Evolutionary conservation across 1,140 invertebrate genomes (phyloP), one percentile per base, ranked within the genome.

Genomic region (Colletes gigas): DNA sequence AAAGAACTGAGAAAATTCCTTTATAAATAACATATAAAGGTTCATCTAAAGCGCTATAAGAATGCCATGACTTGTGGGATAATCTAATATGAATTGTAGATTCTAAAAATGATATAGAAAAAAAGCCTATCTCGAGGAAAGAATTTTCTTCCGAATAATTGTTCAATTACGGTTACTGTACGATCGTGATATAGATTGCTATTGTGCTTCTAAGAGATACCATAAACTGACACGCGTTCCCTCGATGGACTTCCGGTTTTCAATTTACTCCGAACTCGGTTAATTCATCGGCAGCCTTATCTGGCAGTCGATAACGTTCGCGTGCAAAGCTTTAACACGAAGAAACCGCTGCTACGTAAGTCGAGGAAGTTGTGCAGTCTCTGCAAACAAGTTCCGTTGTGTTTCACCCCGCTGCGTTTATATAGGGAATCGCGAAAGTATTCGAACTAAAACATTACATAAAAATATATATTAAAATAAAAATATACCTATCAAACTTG

Each of bases 301-400:
- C 41, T 17, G 3, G 17, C 15, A 21, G 10, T 21, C 44, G 66
- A 77, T 71, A 62, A 59, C 21, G 17, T 62, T 75, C 60, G 71
- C 60, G 78, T 75, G 70, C 21, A 21, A 44, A 66, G 47, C 39
- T 21, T 41, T 17, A 7, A 17, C 12, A 21, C 60, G 39, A 59
- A 54, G 55, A 71, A 83, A 81, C 30, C 39, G 41, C 17, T 47
- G 55, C 21, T 60, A 82, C 65, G 70, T 79, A 69, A 81, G n/a
- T 83, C 55, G 19, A 39, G 60, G 66, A 80, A 68, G 55, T 83
- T 54, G 21, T 74, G n/a, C 68, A 62, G 62, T 52, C 8, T 62
- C 21, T 7, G 41, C 41, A 65, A 65, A 70, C 55, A 9, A 62
- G 57, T 71, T 71, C 30, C 57, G 57, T 78, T 62, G 47, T 19